Conservation (phyloP, 2,113 vertebrate species). For the Mugil cephalus region DNA sequence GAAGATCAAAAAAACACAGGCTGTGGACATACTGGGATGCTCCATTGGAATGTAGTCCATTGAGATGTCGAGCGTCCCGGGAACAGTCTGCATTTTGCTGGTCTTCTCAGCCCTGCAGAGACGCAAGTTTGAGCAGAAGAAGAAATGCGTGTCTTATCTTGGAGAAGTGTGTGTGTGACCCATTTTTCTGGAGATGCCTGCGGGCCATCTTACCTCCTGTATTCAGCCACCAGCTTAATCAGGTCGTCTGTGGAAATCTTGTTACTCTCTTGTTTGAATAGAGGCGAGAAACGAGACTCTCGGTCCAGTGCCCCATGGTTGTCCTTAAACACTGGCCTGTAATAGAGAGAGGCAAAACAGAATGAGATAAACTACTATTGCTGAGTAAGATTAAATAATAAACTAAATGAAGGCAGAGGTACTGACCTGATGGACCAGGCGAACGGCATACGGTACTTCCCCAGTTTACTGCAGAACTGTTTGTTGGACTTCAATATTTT, state of each 20-base stretch:
- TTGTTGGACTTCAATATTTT: constrained; percentile 96
- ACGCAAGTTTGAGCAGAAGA: background rate
- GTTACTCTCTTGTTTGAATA: constrained; percentile 97
- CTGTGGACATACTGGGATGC: constrained; percentile 89
- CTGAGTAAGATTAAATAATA: background rate
- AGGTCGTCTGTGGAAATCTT: constrained; percentile 96
- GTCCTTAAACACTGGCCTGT: constrained; percentile 96
- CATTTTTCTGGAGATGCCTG: background rate
- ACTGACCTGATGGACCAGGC: constrained; percentile 97
- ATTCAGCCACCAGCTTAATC: constrained; percentile 93
- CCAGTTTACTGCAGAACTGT: constrained; percentile 95
- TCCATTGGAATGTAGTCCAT: constrained; percentile 94
- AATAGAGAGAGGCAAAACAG: background rate
- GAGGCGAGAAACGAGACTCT: constrained; percentile 94
- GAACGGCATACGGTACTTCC: constrained; percentile 97
- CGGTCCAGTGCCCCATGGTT: constrained; percentile 94
- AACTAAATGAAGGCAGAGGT: background rate
- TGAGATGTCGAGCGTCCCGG: constrained; percentile 91
- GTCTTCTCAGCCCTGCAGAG: constrained; percentile 91
- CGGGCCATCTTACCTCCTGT: constrained; percentile 86
- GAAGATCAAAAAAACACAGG: background rate
- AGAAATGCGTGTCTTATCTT: background rate
- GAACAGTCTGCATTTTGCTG: constrained; percentile 95
- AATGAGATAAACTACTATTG: background rate
- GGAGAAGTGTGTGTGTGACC: background rate